Percentiles rank a stretch among this genome's conserved stretches.
Evolutionary conservation across 2,797 vertebrate species (phyloP).

Genomic region (Echeneis naucrates): DNA sequence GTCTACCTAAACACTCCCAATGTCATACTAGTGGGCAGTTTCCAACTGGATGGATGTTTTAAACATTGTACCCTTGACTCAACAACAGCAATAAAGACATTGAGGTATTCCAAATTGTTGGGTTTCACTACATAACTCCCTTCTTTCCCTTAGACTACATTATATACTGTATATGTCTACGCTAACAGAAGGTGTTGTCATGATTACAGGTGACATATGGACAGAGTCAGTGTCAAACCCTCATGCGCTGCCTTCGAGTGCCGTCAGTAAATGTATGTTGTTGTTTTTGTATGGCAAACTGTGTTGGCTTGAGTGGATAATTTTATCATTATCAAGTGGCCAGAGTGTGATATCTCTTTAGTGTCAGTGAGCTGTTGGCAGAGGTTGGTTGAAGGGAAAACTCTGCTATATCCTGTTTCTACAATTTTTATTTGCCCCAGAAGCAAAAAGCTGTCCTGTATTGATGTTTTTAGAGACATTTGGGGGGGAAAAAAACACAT

Average conservation of each 20-base stretch:
- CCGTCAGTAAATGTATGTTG: background rate
- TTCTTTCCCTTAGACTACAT: background rate
- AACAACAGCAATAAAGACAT: slow-evolving; percentile 96
- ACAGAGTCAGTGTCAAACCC: background rate
- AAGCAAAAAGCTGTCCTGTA: background rate
- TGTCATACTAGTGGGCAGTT: slow-evolving; percentile 85
- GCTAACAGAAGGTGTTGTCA: no score
- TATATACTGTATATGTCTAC: background rate
- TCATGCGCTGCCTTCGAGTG: slow-evolving; percentile 20
- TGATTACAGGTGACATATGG: background rate
- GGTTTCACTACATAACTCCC: slow-evolving; percentile 31
- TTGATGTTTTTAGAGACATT: background rate
- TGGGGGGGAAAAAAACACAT: background rate
- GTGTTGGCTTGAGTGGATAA: background rate
- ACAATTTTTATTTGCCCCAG: background rate
- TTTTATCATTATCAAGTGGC: background rate
- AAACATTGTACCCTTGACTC: slow-evolving; percentile 90
- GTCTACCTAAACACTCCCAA: slow-evolving; percentile 84
- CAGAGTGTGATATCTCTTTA: background rate
- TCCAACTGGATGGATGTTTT: slow-evolving; percentile 87
- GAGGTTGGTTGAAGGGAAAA: background rate
- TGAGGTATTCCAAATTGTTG: slow-evolving; percentile 80
- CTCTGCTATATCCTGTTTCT: background rate
- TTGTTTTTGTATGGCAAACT: no score
- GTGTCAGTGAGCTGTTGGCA: background rate